Base-by-base conservation (phyloP, 2,888 invertebrate species). In the Polymixis lichenea region DNA sequence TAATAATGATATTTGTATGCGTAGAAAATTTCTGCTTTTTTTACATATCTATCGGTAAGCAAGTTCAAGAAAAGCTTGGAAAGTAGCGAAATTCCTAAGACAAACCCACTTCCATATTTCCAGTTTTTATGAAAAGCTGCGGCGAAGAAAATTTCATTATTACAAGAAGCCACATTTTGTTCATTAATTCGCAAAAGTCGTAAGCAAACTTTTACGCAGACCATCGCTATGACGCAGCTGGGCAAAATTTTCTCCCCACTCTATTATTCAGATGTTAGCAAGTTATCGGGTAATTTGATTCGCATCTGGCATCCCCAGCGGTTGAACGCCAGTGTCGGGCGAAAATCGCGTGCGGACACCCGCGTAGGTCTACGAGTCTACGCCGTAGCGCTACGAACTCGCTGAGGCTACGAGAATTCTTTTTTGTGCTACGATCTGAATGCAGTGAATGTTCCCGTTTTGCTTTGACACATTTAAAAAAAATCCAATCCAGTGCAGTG, bases 321-420 rank as follows among this genome's bases (percentile, higher is more conserved):
- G 80, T 77, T 78, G 86, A 84, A 83, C 89, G 88, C 81, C 93
- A 94, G 94, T 93, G 83, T 87, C 80, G 87, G 89, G 87, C 85
- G 84, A 85, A 83, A 80, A 76, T 80, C 88, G 87, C 80, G 83
- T 87, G 90, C 88, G 85, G 90, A 80, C 90, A 89, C 91, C 84
- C 93, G 92, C 91, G 91, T 90, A 82, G 86, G 80, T 86, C 89
- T 91, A 91, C 93, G 91, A 86, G 82, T 86, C 90, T 91, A 91
- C 94, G 91, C 80, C 91, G 92, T 91, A 91, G 90, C 89, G 89
- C 88, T 90, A 89, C 91, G 88, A 81, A 80, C 88, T 88, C 91
- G 89, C 87, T 89, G 88, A 89, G 88, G 80, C 83, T 83, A 83
- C 80, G 80, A 83, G 68, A 65, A 83, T 80, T 74, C 75, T 83